Evolutionary conservation across 2,113 vertebrate species (phyloP).

Genomic region (Microcebus ravelobensis): DNA sequence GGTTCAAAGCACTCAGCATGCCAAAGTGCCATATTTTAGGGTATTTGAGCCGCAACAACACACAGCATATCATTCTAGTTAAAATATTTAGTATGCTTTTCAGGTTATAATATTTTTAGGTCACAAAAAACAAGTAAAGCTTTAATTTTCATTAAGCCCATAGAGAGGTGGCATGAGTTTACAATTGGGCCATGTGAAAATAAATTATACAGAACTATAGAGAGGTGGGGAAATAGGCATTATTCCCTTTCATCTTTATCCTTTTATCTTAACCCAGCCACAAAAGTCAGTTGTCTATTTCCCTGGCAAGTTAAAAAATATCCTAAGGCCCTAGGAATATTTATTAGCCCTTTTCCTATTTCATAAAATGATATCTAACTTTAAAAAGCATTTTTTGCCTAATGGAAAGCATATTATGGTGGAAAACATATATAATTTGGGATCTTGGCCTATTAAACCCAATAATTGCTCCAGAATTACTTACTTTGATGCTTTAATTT

Average conservation of each 20-base stretch:
- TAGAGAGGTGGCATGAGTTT: background rate
- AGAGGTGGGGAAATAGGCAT: background rate
- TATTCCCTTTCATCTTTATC: slow-evolving; percentile 31
- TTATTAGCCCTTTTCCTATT: background rate
- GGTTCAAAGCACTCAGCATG: background rate
- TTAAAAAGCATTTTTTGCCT: background rate
- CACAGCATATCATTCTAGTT: background rate
- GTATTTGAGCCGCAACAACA: background rate
- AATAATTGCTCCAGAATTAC: background rate
- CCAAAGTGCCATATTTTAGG: background rate
- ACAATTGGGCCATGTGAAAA: background rate
- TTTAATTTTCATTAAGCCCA: slow-evolving; percentile 13
- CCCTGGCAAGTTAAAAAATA: background rate
- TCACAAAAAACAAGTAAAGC: background rate
- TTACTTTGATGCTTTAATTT: background rate
- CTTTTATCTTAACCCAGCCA: background rate
- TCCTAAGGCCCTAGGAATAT: background rate
- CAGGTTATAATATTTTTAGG: background rate
- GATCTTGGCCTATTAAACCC: background rate
- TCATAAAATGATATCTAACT: background rate
- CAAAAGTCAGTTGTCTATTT: slow-evolving; percentile 2
- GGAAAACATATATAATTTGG: background rate
- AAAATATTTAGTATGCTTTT: background rate
- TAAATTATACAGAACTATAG: background rate
- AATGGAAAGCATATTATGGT: background rate